Conservation (phyloP, 2,113 vertebrate species). For the Laticauda colubrina region DNA sequence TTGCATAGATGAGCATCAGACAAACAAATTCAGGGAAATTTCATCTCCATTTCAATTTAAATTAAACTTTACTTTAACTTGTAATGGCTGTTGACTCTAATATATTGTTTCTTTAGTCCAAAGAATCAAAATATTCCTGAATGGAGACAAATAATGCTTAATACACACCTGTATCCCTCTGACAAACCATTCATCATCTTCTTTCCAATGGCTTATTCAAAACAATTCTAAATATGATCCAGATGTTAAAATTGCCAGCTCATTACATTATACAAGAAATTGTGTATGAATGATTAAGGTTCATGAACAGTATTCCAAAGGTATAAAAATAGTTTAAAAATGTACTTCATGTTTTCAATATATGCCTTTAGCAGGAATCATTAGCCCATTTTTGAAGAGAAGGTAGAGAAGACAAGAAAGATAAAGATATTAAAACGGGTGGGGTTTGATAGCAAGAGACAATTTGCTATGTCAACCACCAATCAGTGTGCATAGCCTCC, state of each 20-base stretch:
- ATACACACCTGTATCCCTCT: neutral
- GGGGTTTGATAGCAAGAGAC: neutral
- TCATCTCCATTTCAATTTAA: neutral
- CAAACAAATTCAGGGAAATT: neutral
- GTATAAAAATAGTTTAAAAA: neutral
- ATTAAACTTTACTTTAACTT: neutral
- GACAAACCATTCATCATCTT: neutral
- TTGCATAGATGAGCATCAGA: neutral
- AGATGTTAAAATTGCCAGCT: slow-evolving; percentile 25
- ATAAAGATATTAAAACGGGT: neutral
- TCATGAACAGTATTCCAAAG: neutral
- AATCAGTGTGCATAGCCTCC: neutral
- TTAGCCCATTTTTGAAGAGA: neutral
- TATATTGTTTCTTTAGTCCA: neutral
- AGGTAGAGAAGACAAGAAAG: neutral
- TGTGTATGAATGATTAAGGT: slow-evolving; percentile 30
- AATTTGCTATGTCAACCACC: neutral
- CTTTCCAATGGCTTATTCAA: neutral
- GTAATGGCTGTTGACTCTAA: neutral
- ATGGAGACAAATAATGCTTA: neutral
- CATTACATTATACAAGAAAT: neutral
- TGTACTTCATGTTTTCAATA: neutral
- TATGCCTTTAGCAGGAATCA: neutral
- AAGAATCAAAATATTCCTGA: neutral
- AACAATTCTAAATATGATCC: neutral